Conservation (phyloP, 2,797 vertebrate species). For the Euphonia xanthogaster region DNA sequence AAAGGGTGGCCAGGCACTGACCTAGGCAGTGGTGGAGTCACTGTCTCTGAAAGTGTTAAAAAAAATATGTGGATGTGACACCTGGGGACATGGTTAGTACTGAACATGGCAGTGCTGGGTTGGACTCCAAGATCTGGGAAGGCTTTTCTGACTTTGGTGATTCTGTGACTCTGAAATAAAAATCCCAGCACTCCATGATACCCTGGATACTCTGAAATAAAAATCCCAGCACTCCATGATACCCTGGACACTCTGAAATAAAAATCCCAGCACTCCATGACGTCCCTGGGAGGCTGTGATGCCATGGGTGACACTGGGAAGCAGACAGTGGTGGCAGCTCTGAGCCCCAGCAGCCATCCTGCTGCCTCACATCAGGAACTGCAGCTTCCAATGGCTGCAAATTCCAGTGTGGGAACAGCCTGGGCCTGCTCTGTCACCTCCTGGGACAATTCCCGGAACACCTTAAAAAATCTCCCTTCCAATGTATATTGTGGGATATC, state of each 20-base stretch:
- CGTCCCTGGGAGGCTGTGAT: too few relatives aligned
- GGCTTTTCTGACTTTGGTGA: not conserved
- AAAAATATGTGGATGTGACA: not conserved
- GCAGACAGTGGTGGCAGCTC: rapidly evolving
- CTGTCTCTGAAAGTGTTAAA: not conserved
- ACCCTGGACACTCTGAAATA: not conserved
- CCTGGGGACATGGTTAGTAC: not conserved
- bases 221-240: not conserved
- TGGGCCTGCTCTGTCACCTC: not conserved
- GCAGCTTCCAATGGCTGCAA: not conserved
- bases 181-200: not conserved
- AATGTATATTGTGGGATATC: not conserved
- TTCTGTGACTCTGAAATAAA: not conserved
- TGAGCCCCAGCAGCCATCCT: not conserved
- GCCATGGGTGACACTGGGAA: not conserved
- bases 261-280: not conserved
- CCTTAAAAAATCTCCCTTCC: not conserved
- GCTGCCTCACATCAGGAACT: not conserved
- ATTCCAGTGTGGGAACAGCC: not conserved
- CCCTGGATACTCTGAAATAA: not conserved
- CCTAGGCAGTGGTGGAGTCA: not conserved
- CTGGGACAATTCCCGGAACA: not conserved
- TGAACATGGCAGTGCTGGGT: not conserved
- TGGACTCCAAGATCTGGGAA: not conserved
- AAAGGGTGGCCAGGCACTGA: not conserved